Base-by-base conservation (phyloP, 1,140 invertebrate genomes). In the Drosophila tani region DNA sequence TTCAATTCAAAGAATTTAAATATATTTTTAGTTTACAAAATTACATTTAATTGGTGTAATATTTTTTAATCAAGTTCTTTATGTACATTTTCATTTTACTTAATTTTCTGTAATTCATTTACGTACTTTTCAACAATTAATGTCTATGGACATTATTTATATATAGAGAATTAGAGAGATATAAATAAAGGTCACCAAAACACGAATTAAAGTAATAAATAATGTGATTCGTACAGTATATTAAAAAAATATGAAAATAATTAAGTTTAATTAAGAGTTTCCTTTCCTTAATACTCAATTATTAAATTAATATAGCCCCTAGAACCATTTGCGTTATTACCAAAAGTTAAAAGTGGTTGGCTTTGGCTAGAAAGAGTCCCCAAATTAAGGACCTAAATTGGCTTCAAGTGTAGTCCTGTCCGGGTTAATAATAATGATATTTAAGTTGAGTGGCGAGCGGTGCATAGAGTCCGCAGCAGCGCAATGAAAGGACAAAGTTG, bases 351-450 rank as follows among this genome's bases (percentile, higher is more conserved):
- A 9, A 32, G 27, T 32, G n/a, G 3, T 19, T 19, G 4, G 27
- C 11, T 19, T 51, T 17, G 0, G 12, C 8, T 32, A 32, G 8
- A 35, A 6, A 29, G 12, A 19, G 12, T 35, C 12, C 11, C 12
- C 4, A 53, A 40, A 53, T 56, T 21, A 41, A 29, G 9, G 2
- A 5, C 11, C 12, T 46, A 27, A 45, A 38, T 67, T 45, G 14
- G 5, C 17, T 70, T 67, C 5, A 14, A 69, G 64, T 68, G 67
- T 27, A 68, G 17, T 35, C 55, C 77, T 80, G 57, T 73, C 46
- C 69, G 81, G 81, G 85, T 88, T 88, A 88, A 88, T 88, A 88
- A 84, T 88, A 90, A 90, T 88, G 85, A 88, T 88, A 88, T 90
- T 84, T 88, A 88, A 81, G 81, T 69, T 49, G 71, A 70, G 78